These are phyloP conservation scores for Cercocebus atys DNA, from an alignment of 2,113 vertebrate species.

Conservation along the genomic window DNA sequence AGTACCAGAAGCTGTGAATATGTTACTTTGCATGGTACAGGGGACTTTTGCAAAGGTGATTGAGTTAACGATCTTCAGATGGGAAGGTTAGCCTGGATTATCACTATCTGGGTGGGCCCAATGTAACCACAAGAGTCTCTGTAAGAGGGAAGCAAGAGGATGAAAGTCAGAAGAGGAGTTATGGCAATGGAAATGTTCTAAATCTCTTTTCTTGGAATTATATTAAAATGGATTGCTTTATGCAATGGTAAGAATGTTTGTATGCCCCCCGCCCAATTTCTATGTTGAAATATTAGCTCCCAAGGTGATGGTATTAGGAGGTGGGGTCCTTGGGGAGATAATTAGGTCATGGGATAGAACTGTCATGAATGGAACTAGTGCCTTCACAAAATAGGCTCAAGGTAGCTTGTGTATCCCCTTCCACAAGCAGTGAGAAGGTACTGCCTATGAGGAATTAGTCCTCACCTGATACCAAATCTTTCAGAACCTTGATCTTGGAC, in stretches of 20 bases:
- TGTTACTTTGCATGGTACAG: neutral
- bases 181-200: neutral
- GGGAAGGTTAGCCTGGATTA: neutral
- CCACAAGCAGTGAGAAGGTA: neutral
- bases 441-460: neutral
- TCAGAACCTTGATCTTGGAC: neutral
- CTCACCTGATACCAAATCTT: neutral
- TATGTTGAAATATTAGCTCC: neutral
- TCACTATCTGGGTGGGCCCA: too few relatives aligned
- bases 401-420: neutral
- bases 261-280: neutral
- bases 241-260: neutral
- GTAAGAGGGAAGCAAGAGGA: neutral
- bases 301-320: neutral
- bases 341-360: neutral
- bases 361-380: neutral
- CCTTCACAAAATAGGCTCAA: neutral
- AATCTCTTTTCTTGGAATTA: neutral
- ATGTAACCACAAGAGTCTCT: neutral
- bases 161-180: neutral
- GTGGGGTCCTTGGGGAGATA: neutral
- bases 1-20: neutral
- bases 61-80: neutral
- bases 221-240: neutral
- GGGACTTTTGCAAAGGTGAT: neutral